Percentiles rank a stretch among this genome's conserved stretches.
phyloP scores from a whole-genome alignment of 2,797 vertebrate species.

The Lacerta bilineata region DNA sequence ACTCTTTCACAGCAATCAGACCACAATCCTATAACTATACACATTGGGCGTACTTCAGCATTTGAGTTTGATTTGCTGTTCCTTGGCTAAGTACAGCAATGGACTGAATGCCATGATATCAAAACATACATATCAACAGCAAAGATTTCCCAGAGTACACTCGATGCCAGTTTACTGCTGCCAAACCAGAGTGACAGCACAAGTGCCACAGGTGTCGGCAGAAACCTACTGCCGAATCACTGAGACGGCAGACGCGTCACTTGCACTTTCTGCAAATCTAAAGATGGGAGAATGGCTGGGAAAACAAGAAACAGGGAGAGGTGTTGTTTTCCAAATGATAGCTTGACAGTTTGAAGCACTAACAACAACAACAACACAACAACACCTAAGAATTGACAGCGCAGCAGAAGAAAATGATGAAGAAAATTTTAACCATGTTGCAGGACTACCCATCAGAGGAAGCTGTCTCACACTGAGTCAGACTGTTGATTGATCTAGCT shows the following conservation, averaged over 20 bases:
- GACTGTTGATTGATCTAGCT: too few species aligned
- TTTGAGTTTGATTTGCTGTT: not conserved
- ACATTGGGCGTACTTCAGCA: too few species aligned
- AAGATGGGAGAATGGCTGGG: not conserved
- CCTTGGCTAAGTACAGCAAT: not conserved
- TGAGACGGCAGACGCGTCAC: not conserved
- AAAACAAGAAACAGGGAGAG: not conserved
- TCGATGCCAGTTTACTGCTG: not conserved
- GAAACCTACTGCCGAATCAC: not conserved
- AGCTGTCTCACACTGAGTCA: not conserved
- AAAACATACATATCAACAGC: too few species aligned
- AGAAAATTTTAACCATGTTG: not conserved
- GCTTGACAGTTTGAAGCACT: constrained; percentile 13
- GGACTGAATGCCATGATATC: not conserved
- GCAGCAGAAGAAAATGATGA: not conserved
- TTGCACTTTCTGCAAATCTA: constrained; percentile 1
- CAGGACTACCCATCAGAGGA: not conserved
- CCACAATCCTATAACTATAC: not conserved
- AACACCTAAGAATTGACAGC: not conserved
- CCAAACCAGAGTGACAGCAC: not conserved
- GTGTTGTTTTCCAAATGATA: not conserved
- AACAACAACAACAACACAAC: not conserved
- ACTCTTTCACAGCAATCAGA: not conserved
- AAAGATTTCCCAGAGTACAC: not conserved
- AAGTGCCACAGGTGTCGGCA: not conserved